Conservation (phyloP, 1,140 invertebrate species). For the Lineus longissimus region DNA sequence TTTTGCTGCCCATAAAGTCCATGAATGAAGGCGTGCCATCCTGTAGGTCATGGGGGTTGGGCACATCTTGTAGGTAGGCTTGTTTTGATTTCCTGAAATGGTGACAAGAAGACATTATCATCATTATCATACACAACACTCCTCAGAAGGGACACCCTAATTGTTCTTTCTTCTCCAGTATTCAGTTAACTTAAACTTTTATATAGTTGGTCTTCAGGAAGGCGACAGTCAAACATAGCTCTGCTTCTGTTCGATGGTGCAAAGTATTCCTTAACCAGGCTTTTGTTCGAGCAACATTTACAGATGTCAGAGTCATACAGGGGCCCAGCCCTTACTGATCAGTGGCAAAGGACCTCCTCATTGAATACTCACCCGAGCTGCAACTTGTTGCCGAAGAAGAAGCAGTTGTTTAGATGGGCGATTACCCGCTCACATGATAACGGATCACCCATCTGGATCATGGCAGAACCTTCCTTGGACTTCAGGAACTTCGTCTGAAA, state of each 20-base stretch:
- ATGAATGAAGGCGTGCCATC: conserved; percentile 96
- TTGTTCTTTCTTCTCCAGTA: too few species aligned
- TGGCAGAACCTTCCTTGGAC: conserved; percentile 98
- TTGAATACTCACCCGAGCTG: conserved; percentile 60
- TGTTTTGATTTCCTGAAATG: conserved; percentile 83
- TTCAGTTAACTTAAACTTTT: too few species aligned
- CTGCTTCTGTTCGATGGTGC: too few species aligned
- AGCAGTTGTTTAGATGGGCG: conserved; percentile 88
- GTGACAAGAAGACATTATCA: conserved; percentile 10
- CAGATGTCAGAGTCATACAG: too few species aligned
- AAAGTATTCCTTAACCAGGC: too few species aligned
- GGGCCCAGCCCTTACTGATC: too few species aligned
- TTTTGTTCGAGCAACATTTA: neutral
- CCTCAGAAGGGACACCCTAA: too few species aligned
- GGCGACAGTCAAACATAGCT: too few species aligned
- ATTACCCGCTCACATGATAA: conserved; percentile 90
- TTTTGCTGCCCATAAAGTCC: conserved; percentile 93
- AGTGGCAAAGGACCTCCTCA: neutral
- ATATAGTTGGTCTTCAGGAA: too few species aligned
- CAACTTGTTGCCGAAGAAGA: conserved; percentile 69
- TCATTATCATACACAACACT: neutral
- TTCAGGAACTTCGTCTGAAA: conserved; percentile 95
- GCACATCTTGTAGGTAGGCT: conserved; percentile 92
- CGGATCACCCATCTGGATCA: conserved; percentile 98
- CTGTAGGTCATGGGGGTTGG: conserved; percentile 89